A percentile compares a stretch with the other conserved stretches of the same genome.
These are phyloP conservation scores for Microcebus murinus DNA, from an alignment of 2,113 vertebrate genomes.

Conservation along the genomic window DNA sequence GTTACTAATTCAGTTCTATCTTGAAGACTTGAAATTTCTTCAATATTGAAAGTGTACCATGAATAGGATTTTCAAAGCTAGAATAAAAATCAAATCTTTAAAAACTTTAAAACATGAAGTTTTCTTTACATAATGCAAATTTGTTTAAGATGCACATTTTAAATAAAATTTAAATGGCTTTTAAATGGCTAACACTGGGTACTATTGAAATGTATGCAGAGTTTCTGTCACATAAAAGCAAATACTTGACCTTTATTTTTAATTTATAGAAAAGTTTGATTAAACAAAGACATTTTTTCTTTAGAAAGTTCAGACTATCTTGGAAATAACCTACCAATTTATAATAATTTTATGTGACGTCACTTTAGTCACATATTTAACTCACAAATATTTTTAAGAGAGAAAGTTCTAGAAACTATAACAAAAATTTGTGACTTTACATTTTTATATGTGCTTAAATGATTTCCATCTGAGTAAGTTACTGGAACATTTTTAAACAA, in stretches of 20 bases:
- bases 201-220: background rate
- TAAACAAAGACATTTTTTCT: background rate
- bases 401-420: conserved; percentile 41
- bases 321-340: conserved; percentile 41
- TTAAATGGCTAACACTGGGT: background rate
- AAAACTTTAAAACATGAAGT: conserved; percentile 1
- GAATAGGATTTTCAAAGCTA: conserved; percentile 3
- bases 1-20: background rate
- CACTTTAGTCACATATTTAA: background rate
- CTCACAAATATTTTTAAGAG: conserved; percentile 34
- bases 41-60: background rate
- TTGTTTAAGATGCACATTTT: conserved; percentile 26
- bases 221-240: conserved; percentile 3
- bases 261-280: conserved; percentile 10
- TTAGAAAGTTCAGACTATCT: conserved; percentile 4
- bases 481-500: conserved; percentile 33
- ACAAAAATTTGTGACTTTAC: conserved; percentile 3
- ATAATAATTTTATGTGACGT: background rate
- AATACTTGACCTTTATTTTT: conserved; percentile 21
- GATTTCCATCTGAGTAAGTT: conserved; percentile 28
- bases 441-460: conserved; percentile 3
- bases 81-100: conserved; percentile 41
- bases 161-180: background rate
- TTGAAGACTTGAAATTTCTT: background rate
- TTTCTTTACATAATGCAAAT: background rate